Evolutionary conservation across 1,140 invertebrate species (phyloP).

Genomic region (Olivierus martensii): DNA sequence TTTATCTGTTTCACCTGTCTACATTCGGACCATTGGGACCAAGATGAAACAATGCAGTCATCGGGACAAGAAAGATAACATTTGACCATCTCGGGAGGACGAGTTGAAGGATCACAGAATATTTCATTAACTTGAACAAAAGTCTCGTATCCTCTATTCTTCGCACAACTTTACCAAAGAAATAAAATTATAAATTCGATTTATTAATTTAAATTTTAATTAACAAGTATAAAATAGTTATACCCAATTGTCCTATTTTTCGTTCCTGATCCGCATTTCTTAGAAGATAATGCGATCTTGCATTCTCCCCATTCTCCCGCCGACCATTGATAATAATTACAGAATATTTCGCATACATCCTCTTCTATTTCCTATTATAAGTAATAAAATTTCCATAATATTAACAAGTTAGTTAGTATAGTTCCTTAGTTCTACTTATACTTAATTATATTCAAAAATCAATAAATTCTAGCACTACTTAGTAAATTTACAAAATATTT

Average conservation of each 20-base stretch:
- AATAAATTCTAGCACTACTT: too few relatives aligned
- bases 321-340: slow-evolving; percentile 26
- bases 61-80: slow-evolving; percentile 46
- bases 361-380: slow-evolving; percentile 20
- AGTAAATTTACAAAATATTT: too few relatives aligned
- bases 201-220: too few relatives aligned
- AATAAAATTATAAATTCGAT: too few relatives aligned
- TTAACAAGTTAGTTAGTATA: too few relatives aligned
- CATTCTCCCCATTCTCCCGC: slow-evolving; percentile 37
- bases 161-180: too few relatives aligned
- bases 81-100: slow-evolving; percentile 16
- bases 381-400: too few relatives aligned
- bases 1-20: slow-evolving; percentile 31
- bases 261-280: slow-evolving; percentile 32
- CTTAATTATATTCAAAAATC: too few relatives aligned
- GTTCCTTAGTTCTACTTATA: too few relatives aligned
- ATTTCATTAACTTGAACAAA: slow-evolving; percentile 24
- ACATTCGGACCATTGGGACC: slow-evolving; percentile 45
- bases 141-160: too few relatives aligned
- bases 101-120: slow-evolving; percentile 27
- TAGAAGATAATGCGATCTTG: slow-evolving; percentile 14
- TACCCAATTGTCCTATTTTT: slow-evolving; percentile 33
- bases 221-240: too few relatives aligned
- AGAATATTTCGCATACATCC: slow-evolving; percentile 18
- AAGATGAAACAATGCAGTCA: slow-evolving; percentile 45